Conservation (phyloP, 2,888 invertebrate genomes). For the Drosophila lutescens region DNA sequence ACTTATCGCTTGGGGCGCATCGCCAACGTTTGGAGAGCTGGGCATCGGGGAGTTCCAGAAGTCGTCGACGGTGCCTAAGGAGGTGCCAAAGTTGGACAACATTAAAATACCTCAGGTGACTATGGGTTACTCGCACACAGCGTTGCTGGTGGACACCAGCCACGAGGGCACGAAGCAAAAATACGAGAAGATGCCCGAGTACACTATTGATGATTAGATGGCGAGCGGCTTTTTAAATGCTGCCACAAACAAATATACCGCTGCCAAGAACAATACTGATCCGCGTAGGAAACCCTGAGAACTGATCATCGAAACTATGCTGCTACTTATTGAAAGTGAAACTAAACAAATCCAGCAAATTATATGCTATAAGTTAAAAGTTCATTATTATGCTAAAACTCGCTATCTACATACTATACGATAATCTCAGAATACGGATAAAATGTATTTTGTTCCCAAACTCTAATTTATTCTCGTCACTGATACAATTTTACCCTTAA, state of each 20-base stretch:
- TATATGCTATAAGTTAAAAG: conserved; percentile 62
- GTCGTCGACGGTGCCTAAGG: conserved; percentile 94
- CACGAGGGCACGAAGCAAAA: conserved; percentile 86
- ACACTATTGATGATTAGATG: conserved; percentile 83
- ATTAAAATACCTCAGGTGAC: conserved; percentile 91
- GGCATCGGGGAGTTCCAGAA: conserved; percentile 95
- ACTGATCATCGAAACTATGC: conserved; percentile 77
- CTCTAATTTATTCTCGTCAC: conserved; percentile 58
- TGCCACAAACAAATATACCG: conserved; percentile 56
- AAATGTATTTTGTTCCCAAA: conserved; percentile 35
- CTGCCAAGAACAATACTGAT: conserved; percentile 75
- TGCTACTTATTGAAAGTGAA: conserved; percentile 64
- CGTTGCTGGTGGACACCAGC: conserved; percentile 87
- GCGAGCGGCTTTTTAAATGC: conserved; percentile 16
- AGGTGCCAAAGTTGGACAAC: conserved; percentile 91
- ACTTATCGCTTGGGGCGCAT: conserved; percentile 96
- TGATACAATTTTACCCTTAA: conserved; percentile 30
- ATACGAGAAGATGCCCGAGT: conserved; percentile 85
- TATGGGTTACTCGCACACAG: conserved; percentile 94
- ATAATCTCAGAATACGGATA: conserved; percentile 61
- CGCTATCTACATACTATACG: conserved; percentile 29
- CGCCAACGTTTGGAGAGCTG: conserved; percentile 96
- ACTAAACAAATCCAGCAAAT: conserved; percentile 33
- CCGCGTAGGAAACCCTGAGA: conserved; percentile 54
- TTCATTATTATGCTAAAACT: conserved; percentile 35